Base-by-base conservation (phyloP, 2,113 vertebrate species). In the Dipodomys spectabilis region DNA sequence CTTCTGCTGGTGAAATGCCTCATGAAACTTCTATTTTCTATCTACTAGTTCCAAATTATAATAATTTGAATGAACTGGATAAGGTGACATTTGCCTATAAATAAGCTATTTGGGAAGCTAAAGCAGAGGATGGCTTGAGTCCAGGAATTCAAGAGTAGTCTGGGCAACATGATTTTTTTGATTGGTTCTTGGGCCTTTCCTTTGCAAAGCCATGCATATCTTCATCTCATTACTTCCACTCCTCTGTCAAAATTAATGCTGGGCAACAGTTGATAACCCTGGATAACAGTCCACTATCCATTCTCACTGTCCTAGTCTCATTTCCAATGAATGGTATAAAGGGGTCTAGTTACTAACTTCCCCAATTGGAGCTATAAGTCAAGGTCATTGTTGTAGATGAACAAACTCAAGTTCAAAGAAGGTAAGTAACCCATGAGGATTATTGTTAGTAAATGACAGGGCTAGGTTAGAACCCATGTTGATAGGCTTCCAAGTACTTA, bases 391-490 rank as follows among this genome's bases (percentile, higher is more conserved):
- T 44, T 78, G 62, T 18, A 74, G 57, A 74, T 71, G 74, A 82
- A 75, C 82, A 89, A 82, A 60, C 53, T 69, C n/a, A 82, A 71
- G 60, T 88, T 90, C 65, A 88, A 74, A 88, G 75, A 92, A 88
- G 65, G 64, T 84, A 79, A 85, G 83, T 74, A 60, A 94, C 15
- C 86, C 15, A 15, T 92, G 72, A 92, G 27, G 75, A 85, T 44
- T 82, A 78, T 64, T 57, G 44, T 69, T 87, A 78, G 44, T 75
- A 86, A 84, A 20, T 80, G 45, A 65, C 23, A 35, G 45, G 78
- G 68, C 73, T 75, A 60, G 57, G 13, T 73, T 85, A 28, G 22
- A 91, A 78, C 39, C 83, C 73, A 67, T 22, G 27, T 65, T 64
- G 30, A 0, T 81, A 79, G 90, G 57, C 86, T 92, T 94, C n/a